Base-by-base conservation (phyloP, 1,140 invertebrate species). In the Aphelinus certus region DNA sequence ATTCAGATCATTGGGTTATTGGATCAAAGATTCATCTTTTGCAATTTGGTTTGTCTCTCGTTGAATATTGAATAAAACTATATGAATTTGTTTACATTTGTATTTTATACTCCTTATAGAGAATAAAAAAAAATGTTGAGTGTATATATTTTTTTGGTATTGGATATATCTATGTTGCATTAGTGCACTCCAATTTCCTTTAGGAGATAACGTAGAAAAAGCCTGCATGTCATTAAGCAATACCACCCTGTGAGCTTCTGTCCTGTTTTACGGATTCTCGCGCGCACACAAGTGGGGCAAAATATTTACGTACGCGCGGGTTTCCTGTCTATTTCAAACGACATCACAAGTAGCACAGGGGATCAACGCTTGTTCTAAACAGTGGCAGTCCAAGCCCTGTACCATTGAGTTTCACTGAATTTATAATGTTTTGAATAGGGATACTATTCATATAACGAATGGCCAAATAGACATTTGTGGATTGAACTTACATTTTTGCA, bases 291-390 rank as follows among this genome's bases (percentile, higher is more conserved):
- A 83, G 80, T 83, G 81, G 79, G 79, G 78, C 80, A 86, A 85
- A 87, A 84, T 87, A 86, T 87, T 87, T 86, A 87, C 79, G 79
- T 75, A 77, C 76, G 77, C 47, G 75, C 81, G 84, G 80, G 81
- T 85, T 86, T 86, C 86, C 86, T 87, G 86, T 81, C 81, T 84
- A 77, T 86, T 85, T 85, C 85, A 70, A 86, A 87, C 83, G 84
- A 85, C 85, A 87, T 85, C 82, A 83, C 86, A 86, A 86, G 85
- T 86, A 83, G 82, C 81, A 84, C 74, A 79, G 72, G 72, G 56
- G 73, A 84, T 85, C 86, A 85, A 86, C 78, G 48, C 72, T 67
- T 69, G 73, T 70, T 78, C 63, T 86, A 85, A 87, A 87, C 84
- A 84, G 68, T 78, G 80, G 79, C 82, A 69, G 26, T 26, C 26